A percentile compares a stretch with the other conserved stretches of the same genome.
Evolutionary conservation across 2,113 vertebrate species (phyloP).

Genomic region (Hystrix brachyura): DNA sequence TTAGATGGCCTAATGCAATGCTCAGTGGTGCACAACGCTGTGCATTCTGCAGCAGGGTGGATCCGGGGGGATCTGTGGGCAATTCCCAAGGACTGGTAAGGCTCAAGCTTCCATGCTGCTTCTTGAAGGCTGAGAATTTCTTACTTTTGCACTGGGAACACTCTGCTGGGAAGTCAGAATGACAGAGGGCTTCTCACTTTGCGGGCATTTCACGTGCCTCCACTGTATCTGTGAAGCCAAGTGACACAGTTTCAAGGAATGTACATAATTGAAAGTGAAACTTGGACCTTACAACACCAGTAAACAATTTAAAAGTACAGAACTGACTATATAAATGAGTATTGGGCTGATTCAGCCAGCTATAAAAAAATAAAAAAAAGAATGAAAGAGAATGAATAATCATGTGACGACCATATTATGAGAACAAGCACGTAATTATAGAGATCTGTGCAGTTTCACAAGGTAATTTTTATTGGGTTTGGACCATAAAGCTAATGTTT

Average conservation of each 20-base stretch:
- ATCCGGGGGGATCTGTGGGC: fast-evolving
- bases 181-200: not conserved
- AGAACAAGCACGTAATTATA: not conserved
- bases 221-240: not conserved
- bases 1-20: not conserved
- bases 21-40: not conserved
- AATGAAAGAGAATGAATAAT: not conserved
- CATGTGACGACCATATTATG: not conserved
- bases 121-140: not conserved
- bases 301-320: not conserved
- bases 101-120: not conserved
- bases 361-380: not conserved
- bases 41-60: not conserved
- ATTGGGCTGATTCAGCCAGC: not conserved
- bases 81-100: not conserved
- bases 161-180: not conserved
- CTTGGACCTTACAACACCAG: not conserved
- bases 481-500: not conserved
- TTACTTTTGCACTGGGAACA: not conserved
- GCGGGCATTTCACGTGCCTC: fast-evolving
- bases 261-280: not conserved
- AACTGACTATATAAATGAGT: not conserved
- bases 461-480: not conserved
- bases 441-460: not conserved
- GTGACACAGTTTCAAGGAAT: not conserved